Base-by-base conservation (phyloP, 1,140 invertebrate species). In the Ceratitis capitata region DNA sequence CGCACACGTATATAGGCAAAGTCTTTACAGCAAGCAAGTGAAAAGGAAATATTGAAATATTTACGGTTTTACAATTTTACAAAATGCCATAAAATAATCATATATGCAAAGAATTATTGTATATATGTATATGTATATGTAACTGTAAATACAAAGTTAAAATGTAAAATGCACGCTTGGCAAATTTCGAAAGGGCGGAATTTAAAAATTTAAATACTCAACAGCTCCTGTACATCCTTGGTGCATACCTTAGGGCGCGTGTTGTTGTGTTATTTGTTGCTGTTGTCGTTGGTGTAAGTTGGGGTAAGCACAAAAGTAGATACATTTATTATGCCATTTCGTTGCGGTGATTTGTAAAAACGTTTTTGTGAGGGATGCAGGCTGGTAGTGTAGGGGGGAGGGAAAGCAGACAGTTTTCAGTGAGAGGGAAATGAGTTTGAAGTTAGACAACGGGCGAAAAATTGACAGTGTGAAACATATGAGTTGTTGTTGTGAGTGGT, bases 51-150 rank as follows among this genome's bases (percentile, higher is more conserved):
- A n/a, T n/a, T n/a, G 69, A 74, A 74, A 74, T 74, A 74, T 74
- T 74, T 74, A 74, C 69, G 69, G 39, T 74, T 74, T 74, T 42
- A 74, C 69, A 74, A 42, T 74, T 74, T 74, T 74, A 74, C 39
- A 74, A 74, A 74, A 74, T 74, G n/a, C 69, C 35, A 74, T 74
- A 74, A 74, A 74, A 74, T 74, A 74, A 74, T 74, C 35, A 39
- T 74, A 39, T 74, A 74, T 45, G 69, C 69, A 39, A 9, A 16
- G 69, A 29, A 61, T 26, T 23, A 61, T 26, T 61, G 12, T 7
- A 26, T 32, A 61, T 29, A n/a, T n/a, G n/a, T n/a, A n/a, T n/a
- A n/a, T n/a, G n/a, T n/a, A n/a, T n/a, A n/a, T 61, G 9, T 42
- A 23, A 74, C n/a, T 45, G 69, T 74, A 74, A 45, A 74, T 74